Conservation (phyloP, 2,113 vertebrate species). For the Prolemur simus region DNA sequence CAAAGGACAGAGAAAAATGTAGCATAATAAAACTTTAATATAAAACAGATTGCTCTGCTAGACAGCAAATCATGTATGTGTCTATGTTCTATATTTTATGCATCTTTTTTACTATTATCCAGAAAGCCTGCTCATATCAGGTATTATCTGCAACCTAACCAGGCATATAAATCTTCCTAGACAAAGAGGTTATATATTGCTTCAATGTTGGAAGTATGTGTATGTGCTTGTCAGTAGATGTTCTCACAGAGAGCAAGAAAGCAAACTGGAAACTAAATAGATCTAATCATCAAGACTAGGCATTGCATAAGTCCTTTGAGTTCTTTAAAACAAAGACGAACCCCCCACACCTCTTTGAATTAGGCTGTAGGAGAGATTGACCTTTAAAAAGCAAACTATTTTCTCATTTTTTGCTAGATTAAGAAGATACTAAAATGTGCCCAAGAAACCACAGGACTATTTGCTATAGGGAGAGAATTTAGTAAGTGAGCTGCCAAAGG, state of each 20-base stretch:
- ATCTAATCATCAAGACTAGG: neutral
- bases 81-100: neutral
- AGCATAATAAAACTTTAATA: neutral
- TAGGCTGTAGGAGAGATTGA: neutral
- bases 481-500: neutral
- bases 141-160: neutral
- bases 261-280: neutral
- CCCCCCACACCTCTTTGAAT: neutral
- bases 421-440: neutral
- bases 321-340: constrained; percentile 41
- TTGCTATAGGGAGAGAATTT: neutral
- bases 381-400: constrained; percentile 9
- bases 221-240: neutral
- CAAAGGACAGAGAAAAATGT: neutral
- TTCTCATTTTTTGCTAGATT: neutral
- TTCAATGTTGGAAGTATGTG: neutral
- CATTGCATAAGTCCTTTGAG: neutral
- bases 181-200: neutral
- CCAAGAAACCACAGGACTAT: neutral
- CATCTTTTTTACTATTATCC: neutral
- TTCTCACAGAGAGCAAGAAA: neutral
- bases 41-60: neutral
- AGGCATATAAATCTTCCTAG: neutral
- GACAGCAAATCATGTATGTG: neutral
- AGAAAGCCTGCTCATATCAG: neutral